Evolutionary conservation across 2,888 invertebrate genomes (phyloP), one percentile per base, ranked within the genome.

Genomic region (Catocala fraxini): DNA sequence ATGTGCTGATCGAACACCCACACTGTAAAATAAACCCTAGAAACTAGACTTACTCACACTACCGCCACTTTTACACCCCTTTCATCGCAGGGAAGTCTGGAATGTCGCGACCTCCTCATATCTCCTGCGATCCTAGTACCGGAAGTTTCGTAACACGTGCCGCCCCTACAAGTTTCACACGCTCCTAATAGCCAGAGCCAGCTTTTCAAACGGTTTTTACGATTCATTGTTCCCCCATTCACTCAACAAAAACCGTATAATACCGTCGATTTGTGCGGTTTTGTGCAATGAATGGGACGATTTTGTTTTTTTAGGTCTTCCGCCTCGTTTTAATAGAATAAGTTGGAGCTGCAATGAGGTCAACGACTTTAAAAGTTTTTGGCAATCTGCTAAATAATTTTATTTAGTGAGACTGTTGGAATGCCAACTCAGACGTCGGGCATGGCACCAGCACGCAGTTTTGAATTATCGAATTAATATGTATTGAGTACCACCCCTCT

Each of bases 71-170:
- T 11, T 1, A 12, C 51, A 35, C 15, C 51, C 35, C 48, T 0
- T 34, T 25, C 25, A 12, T 11, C n/a, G 13, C 25, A 25, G 25
- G 25, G 4, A 49, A 49, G 9, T 48, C 48, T 51, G 35, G 51
- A 51, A 51, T 51, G 35, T 12, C n/a, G 0, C 39, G 5, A 43
- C 0, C 48, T 49, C 48, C 34, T 59, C 15, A 6, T 6, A 41
- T n/a, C 11, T 48, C 13, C 48, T 57, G 56, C 7, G 5, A 47
- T 9, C 59, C 56, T 63, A 5, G 52, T 63, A 59, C 11, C 39
- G 10, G 43, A 56, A 59, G 46, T 51, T 45, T 57, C 47, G 15
- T 47, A 71, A 68, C 73, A 68, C 68, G 68, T 73, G 73, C 68
- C 69, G 59, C 52, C 61, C 63, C 41, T 49, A 34, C 59, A 51